Evolutionary conservation across 23 tunicate species (phyloP).

Genomic region (Phallusia fumigata): DNA sequence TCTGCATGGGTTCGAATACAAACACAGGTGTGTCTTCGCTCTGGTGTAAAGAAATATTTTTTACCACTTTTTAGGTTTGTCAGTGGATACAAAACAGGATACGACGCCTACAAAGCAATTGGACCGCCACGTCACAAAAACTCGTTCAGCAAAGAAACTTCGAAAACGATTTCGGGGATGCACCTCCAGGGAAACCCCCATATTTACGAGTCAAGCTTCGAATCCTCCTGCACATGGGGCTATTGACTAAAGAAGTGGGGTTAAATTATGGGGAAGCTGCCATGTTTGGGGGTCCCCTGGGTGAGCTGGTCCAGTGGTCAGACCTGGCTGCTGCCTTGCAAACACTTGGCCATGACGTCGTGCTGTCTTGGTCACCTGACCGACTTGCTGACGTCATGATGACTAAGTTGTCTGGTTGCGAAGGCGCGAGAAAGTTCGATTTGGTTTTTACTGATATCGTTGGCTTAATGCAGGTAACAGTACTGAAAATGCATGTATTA

Average conservation of each 20-base stretch:
- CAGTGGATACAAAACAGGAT: constrained; percentile 57
- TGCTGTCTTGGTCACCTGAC: constrained; percentile 86
- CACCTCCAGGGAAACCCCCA: neutral
- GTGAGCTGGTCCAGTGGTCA: constrained; percentile 96
- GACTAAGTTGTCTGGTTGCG: constrained; percentile 16
- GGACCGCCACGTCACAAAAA: constrained; percentile 24
- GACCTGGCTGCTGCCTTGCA: constrained; percentile 63
- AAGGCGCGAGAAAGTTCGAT: constrained; percentile 62
- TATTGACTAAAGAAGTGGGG: constrained; percentile 71
- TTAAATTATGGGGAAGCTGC: constrained; percentile 88
- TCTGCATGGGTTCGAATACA: no score
- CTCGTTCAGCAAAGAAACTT: neutral
- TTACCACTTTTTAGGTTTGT: constrained; percentile 47
- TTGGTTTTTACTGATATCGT: constrained; percentile 73
- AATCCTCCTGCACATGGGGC: constrained; percentile 87
- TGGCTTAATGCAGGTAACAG: constrained; percentile 75
- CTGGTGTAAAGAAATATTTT: neutral
- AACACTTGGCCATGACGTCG: constrained; percentile 78
- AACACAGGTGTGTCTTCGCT: no score
- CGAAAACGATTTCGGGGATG: neutral
- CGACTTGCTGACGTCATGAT: constrained; percentile 41
- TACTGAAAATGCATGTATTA: neutral
- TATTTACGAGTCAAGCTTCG: constrained; percentile 12
- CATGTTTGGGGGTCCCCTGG: constrained; percentile 80
- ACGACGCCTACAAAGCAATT: constrained; percentile 4